Base-by-base conservation (phyloP, 2,797 vertebrate species). In the Oreortyx pictus region DNA sequence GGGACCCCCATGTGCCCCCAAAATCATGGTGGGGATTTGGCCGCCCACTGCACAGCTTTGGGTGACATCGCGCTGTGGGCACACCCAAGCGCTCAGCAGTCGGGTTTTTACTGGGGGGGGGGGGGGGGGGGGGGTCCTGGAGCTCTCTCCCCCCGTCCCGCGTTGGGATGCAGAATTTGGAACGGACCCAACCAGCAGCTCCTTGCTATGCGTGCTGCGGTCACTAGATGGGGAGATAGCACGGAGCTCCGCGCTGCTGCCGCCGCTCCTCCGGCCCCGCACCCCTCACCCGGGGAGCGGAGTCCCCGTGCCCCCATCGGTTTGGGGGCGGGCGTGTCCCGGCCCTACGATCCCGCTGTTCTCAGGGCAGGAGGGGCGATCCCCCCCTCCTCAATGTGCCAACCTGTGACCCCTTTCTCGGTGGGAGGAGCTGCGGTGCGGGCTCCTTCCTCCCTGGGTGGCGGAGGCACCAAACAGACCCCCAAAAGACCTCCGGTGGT, bases 141-240 rank as follows among this genome's bases (percentile, higher is more conserved):
- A 59, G 52, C 9, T 54, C 49, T 37, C 2, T 17, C 20, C 52
- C 47, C 16, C 17, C 16, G 17, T 31, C 29, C 52, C 17, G 52
- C 16, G 15, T 52, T 10, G 50, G 27, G 50, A 52, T 52, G 50
- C 27, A 4, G 50, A 3, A 41, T 65, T 68, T 35, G 78, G 82
- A 78, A 89, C 35, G 68, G 54, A 66, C 88, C 75, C 57, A 33
- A 56, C 7, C 0, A 1, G 4, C 4, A 50, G 54, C 19, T 2
- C 52, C 90, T 8, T 96, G 95, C 92, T 92, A 95, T 95, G 82
- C 94, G 39, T 47, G 76, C 68, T 64, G 78, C 17, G 78, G 92
- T 90, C 96, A 89, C 95, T 96, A 96, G 96, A 95, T 96, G 96
- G 96, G 90, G 96, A 96, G 95, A 95, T 29, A 84, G 75, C 31